A percentile compares a stretch with the other conserved stretches of the same genome.
phyloP scores from a whole-genome alignment of 2,797 vertebrate species.

The Enteromius viviparus region DNA sequence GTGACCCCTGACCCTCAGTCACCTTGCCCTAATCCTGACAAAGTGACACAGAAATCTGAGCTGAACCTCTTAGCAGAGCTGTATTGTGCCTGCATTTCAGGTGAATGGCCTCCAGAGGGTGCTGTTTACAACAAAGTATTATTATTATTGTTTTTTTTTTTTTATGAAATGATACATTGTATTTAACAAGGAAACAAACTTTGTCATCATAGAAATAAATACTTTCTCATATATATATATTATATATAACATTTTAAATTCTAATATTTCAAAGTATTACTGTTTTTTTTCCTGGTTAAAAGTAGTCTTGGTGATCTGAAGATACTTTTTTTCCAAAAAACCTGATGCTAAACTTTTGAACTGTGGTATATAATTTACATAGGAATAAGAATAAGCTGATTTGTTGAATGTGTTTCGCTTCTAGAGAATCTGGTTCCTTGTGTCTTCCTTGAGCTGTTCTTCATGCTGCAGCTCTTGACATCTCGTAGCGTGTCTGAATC shows the following conservation, averaged over 20 bases:
- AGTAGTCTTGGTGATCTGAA: neutral
- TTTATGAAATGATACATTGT: neutral
- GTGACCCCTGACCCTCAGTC: constrained; percentile 79
- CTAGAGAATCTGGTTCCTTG: constrained; percentile 95
- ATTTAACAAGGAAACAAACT: neutral
- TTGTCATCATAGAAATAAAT: neutral
- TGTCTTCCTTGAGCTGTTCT: constrained; percentile 96
- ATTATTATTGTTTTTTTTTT: no score
- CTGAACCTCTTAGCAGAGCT: constrained; percentile 86
- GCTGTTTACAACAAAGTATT: neutral
- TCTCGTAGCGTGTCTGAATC: constrained; percentile 74
- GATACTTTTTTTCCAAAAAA: neutral
- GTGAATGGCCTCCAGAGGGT: constrained; percentile 75
- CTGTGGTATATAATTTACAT: neutral
- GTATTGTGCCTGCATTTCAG: constrained; percentile 91
- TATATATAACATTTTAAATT: neutral
- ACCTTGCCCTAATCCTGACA: constrained; percentile 79
- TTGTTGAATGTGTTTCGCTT: constrained; percentile 31
- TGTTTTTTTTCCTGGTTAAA: neutral
- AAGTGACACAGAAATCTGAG: constrained; percentile 84
- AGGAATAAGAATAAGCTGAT: neutral
- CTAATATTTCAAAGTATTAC: neutral
- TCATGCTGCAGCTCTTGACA: constrained; percentile 93
- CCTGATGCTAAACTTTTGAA: neutral
- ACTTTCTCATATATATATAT: neutral